Percentiles rank a stretch among this genome's conserved stretches.
Evolutionary conservation across 2,113 vertebrate genomes (phyloP).

Genomic region (Seriola rivoliana): DNA sequence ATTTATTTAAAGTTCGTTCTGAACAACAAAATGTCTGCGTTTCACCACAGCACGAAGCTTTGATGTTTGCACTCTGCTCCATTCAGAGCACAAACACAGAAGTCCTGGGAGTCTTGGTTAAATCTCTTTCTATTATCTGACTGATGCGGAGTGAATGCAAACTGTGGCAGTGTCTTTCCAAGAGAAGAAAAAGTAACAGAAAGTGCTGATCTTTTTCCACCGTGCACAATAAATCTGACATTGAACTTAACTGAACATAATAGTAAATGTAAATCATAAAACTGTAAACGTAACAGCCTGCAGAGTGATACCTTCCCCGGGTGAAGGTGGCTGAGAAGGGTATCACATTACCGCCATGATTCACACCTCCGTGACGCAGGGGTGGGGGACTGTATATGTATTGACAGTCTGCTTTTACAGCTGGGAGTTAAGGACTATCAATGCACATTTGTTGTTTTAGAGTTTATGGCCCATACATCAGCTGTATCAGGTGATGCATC

Average conservation of each 20-base stretch:
- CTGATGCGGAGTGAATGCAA: background rate
- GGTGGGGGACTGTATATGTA: background rate
- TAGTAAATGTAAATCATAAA: constrained; percentile 23
- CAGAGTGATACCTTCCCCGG: background rate
- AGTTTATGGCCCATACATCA: constrained; percentile 64
- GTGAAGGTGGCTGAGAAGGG: constrained; percentile 20
- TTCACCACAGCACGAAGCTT: no score
- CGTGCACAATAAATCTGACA: background rate
- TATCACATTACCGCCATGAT: constrained; percentile 17
- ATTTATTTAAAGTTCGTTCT: no score
- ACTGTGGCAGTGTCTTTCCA: background rate
- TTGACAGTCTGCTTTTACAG: constrained; percentile 61
- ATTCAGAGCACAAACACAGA: background rate
- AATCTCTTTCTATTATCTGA: background rate
- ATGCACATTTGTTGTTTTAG: constrained; percentile 45
- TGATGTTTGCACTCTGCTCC: no score
- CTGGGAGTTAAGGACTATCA: constrained; percentile 51
- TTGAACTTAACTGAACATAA: background rate
- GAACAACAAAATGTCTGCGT: no score
- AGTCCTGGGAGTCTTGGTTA: background rate
- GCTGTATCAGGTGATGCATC: constrained; percentile 31
- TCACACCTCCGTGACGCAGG: constrained; percentile 8
- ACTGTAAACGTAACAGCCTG: background rate
- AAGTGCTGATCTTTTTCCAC: background rate
- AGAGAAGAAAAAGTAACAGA: background rate